Evolutionary conservation across 2,888 invertebrate species (phyloP), one percentile per base, ranked within the genome.

Genomic region (Amblyteles armatorius): DNA sequence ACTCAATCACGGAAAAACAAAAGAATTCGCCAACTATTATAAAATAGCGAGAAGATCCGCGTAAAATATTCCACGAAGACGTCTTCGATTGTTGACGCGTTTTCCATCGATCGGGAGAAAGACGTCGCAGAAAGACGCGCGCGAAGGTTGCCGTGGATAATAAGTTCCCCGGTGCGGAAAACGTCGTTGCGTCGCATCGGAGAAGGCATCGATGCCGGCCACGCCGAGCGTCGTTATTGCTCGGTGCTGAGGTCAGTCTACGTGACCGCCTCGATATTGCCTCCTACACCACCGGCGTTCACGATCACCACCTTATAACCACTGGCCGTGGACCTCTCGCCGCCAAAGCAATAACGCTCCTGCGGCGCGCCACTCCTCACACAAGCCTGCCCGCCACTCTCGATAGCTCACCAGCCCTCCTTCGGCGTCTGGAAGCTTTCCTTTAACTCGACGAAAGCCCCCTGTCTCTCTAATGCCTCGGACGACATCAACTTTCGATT

Each of bases 241-340:
- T 90, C 90, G 90, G 88, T 91, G 91, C 92, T 92, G 93, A 93
- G 93, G 93, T 94, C 93, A 93, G 93, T 93, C 93, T 93, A 93
- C 93, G 93, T 93, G 93, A 93, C 92, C 91, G 90, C 90, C 88
- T 92, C 91, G 92, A 93, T 93, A 93, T 93, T 93, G 92, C 92
- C 89, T 87, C 88, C 86, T 90, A 87, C 88, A 90, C 90, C 89
- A 89, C 86, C 88, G 88, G 89, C 88, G 88, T 82, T 79, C 89
- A 90, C 90, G 91, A 89, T 90, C 90, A 88, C 90, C 89, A 90
- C 88, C 90, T 88, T 87, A 88, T 89, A 89, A 89, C 88, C 90
- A 87, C 87, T 86, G 44, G 79, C 86, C 86, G 86, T 88, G 87
- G 87, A 89, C 85, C 87, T 85, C 82, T 48, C 22, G 88, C 91